Conservation (phyloP, 2,113 vertebrate genomes). For the Hippocampus abdominalis region DNA sequence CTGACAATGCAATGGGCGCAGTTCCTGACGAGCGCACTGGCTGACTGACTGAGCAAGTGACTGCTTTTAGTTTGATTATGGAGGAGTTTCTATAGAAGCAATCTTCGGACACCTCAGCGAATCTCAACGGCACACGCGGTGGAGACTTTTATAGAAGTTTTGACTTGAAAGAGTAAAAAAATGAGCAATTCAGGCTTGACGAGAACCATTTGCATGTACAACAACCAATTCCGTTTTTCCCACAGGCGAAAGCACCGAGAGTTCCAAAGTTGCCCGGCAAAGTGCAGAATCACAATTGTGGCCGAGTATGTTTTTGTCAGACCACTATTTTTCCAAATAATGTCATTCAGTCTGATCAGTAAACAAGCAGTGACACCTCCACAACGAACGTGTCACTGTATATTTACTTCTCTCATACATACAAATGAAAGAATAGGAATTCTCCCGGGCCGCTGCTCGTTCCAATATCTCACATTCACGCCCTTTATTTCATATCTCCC, state of each 20-base stretch:
- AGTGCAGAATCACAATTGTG: background rate
- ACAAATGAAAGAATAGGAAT: constrained; percentile 37
- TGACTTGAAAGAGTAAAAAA: background rate
- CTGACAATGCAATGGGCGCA: background rate
- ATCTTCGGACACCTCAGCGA: background rate
- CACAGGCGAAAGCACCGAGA: background rate
- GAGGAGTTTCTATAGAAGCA: background rate
- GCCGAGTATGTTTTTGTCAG: background rate
- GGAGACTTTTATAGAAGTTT: background rate
- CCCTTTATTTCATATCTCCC: constrained; percentile 46
- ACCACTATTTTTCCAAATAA: background rate
- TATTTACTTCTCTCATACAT: constrained; percentile 32
- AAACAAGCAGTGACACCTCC: constrained; percentile 14
- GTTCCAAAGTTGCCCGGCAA: background rate
- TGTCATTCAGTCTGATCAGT: constrained; percentile 2
- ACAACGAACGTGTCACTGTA: background rate
- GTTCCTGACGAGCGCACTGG: background rate
- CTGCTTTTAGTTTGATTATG: background rate
- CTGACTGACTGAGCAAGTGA: background rate
- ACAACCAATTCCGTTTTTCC: background rate
- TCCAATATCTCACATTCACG: constrained; percentile 46
- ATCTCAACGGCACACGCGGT: background rate
- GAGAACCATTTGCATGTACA: background rate
- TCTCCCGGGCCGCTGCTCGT: constrained; percentile 29
- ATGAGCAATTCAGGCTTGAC: background rate